These are phyloP conservation scores for Philaenus spumarius DNA, from an alignment of 1,140 invertebrate genomes.

Conservation along the genomic window DNA sequence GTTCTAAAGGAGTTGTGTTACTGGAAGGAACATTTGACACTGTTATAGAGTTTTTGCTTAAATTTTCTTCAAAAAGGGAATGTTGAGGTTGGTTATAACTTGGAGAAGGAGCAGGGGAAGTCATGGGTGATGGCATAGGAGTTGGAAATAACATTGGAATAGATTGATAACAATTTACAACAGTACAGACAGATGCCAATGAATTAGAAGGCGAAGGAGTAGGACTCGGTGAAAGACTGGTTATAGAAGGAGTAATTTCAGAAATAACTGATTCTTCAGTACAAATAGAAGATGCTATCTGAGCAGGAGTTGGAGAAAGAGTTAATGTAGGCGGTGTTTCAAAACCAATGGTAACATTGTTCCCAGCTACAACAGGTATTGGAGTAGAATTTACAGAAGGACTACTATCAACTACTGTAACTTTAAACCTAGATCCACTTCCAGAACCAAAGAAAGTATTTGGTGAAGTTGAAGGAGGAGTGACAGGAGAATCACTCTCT, in stretches of 20 bases:
- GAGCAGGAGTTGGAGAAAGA: constrained; percentile 1
- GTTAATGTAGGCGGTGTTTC: not conserved
- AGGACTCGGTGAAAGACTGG: not conserved
- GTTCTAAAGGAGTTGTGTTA: too few species aligned
- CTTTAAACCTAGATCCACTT: constrained; percentile 24
- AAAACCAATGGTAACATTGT: constrained; percentile 26
- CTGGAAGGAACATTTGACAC: too few species aligned
- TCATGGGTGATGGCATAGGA: constrained; percentile 6
- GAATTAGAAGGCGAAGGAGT: not conserved
- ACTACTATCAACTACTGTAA: constrained; percentile 22
- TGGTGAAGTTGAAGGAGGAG: constrained; percentile 22
- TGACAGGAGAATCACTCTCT: constrained; percentile 36
- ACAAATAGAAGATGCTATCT: not conserved
- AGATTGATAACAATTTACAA: not conserved
- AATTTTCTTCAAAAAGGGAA: not conserved
- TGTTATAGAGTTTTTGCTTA: too few species aligned
- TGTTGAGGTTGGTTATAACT: not conserved
- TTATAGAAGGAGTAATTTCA: not conserved
- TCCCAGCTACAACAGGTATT: constrained; percentile 16
- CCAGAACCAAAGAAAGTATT: constrained; percentile 19
- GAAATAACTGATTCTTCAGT: not conserved
- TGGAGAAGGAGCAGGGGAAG: not conserved
- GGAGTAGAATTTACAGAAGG: constrained; percentile 1
- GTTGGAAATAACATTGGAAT: constrained; percentile 8
- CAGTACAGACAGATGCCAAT: not conserved